Base-by-base conservation (phyloP, 2,113 vertebrate genomes). In the Amia ocellicauda region DNA sequence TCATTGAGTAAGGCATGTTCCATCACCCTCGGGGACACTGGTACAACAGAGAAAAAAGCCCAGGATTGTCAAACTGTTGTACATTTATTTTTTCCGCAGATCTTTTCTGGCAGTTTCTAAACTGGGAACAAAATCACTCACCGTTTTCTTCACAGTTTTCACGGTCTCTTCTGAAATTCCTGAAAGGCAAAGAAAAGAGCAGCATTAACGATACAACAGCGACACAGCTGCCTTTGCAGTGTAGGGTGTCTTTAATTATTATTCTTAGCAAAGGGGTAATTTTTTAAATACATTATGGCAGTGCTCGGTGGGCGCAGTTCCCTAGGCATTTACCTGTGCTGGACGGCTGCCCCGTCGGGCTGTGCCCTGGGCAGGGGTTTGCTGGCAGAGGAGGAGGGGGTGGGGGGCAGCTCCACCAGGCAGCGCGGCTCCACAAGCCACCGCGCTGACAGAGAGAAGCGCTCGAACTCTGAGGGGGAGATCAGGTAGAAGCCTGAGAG, bases 1-100 rank as follows among this genome's bases (percentile, higher is more conserved):
- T 99, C 97, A 78, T 89, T 99, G 82, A 99, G 94, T 86, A 99
- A 90, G 55, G 97, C 96, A 65, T 93, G 93, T 79, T 98, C 96
- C 97, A 98, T 99, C 71, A 94, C 85, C 53, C 76, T 85, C 70
- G 78, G 85, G 83, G 89, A 28, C 80, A 90, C 83, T 88, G 84
- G 74, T 90, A 89, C 87, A 85, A 78, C 83, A 78, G 64, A 77
- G 69, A 81, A 47, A 60, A 43, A 68, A 73, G 49, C 28, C 26
- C 64, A 68, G 57, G 69, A 72, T n/a, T n/a, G n/a, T n/a, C n/a
- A n/a, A n/a, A n/a, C n/a, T n/a, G n/a, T n/a, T n/a, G n/a, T n/a
- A n/a, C n/a, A n/a, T n/a, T n/a, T n/a, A n/a, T n/a, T n/a, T n/a
- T n/a, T n/a, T n/a, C n/a, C n/a, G n/a, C n/a, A n/a, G n/a, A n/a